phyloP scores from a whole-genome alignment of 2,797 vertebrate species.

The Pangasius sanitwongsei region DNA sequence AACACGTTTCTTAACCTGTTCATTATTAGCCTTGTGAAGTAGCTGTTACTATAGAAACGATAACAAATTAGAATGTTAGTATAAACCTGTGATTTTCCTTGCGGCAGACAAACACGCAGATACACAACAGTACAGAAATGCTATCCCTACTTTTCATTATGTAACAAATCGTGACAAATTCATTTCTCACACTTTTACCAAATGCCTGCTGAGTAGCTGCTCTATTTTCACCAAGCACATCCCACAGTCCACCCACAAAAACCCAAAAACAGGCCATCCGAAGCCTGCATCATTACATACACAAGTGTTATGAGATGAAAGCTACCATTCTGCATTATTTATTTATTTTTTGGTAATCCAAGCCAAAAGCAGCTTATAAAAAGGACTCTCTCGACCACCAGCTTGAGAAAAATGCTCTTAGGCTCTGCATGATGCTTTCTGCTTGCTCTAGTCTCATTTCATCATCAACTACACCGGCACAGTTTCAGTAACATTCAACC shows the following conservation, averaged over 20 bases:
- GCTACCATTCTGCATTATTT: slow-evolving; percentile 35
- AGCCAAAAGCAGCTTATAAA: slow-evolving; percentile 51
- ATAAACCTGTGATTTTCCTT: not conserved
- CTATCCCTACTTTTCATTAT: not conserved
- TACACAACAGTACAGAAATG: not conserved
- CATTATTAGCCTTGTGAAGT: not conserved
- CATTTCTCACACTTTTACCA: not conserved
- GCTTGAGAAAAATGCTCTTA: not conserved
- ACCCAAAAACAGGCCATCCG: slow-evolving; percentile 1
- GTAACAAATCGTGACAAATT: slow-evolving; percentile 2
- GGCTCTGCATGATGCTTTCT: not conserved
- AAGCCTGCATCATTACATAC: slow-evolving; percentile 6
- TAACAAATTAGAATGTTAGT: not conserved
- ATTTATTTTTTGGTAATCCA: slow-evolving; percentile 48
- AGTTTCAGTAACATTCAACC: not conserved
- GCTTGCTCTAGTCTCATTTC: not conserved
- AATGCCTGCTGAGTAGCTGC: not conserved
- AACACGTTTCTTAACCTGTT: too few species aligned
- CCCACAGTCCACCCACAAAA: slow-evolving; percentile 42
- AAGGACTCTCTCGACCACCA: slow-evolving; percentile 19
- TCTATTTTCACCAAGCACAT: slow-evolving; percentile 15
- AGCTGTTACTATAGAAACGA: not conserved
- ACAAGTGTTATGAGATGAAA: slow-evolving; percentile 42
- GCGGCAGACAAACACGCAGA: not conserved
- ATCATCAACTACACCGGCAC: not conserved